Evolutionary conservation across 2,888 invertebrate species (phyloP), one percentile per base, ranked within the genome.

Genomic region (Pterobdella sp.): DNA sequence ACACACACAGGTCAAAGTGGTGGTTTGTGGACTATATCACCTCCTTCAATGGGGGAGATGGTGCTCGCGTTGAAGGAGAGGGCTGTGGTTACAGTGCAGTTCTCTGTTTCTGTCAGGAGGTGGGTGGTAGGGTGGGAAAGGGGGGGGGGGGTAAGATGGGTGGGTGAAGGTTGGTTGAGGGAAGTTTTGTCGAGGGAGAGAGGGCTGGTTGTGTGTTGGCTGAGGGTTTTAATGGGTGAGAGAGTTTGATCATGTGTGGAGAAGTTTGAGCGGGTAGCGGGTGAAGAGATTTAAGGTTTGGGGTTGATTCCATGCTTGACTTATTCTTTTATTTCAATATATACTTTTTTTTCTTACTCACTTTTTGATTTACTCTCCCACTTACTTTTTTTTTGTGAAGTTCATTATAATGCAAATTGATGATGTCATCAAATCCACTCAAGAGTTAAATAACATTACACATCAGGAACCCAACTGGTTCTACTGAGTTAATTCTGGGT

Each of bases 21-120:
- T 1, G 90, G 90, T 78, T 86, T 91, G 52, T 98, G 98, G 98
- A 89, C 88, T 74, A 95, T 98, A 79, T 94, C 95, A 36, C 94
- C 95, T 56, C 96, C 96, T 0, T 94, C 94, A 82, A 88, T 89
- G 78, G 84, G 87, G 35, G 71, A 71, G 29, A 87, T 36, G 87
- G 85, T 26, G 79, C 22, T 72, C 18, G 73, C 76, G n/a, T 79
- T 86, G 18, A 74, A 75, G 34, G 70, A 74, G 7, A 73, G 65
- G 31, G 68, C 49, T 1, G 37, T 37, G 22, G 74, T 65, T 26
- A 74, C 73, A 18, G 56, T 76, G 10, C 76, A 79, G 56, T 77
- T 77, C 60, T 71, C 81, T 60, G 79, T 81, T 49, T 79, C 80
- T 65, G 73, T 78, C 72, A 76, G 72, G 29, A 73, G 78, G 77